Conservation (phyloP, 2,797 vertebrate species). For the Ceyx erithaca region DNA sequence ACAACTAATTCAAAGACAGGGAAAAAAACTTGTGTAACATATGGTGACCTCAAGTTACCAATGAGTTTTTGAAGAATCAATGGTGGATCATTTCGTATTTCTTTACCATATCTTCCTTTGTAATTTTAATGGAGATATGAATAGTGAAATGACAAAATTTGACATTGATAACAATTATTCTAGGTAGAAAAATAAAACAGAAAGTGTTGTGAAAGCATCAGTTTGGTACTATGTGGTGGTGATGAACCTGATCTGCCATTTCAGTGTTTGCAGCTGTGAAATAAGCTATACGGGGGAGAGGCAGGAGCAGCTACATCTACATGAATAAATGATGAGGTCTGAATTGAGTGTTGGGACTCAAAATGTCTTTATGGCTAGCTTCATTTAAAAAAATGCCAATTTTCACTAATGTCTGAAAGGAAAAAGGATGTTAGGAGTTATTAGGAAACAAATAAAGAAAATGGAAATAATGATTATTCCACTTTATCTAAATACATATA, state of each 20-base stretch:
- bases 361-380: not conserved
- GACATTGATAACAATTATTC: too few species aligned
- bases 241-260: not conserved
- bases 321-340: not conserved
- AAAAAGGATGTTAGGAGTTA: not conserved
- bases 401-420: not conserved
- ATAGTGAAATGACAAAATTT: too few species aligned
- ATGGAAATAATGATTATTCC: not conserved
- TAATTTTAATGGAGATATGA: too few species aligned
- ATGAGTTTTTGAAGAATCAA: too few species aligned
- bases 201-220: not conserved
- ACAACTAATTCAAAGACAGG: too few species aligned
- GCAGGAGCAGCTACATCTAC: not conserved
- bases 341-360: not conserved
- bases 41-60: too few species aligned
- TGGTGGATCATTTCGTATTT: too few species aligned
- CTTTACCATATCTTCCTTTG: too few species aligned
- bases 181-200: too few species aligned
- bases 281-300: not conserved
- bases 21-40: too few species aligned
- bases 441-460: not conserved
- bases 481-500: not conserved
- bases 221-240: too few species aligned
- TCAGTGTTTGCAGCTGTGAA: not conserved
- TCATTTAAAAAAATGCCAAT: not conserved